Evolutionary conservation across 1,140 invertebrate genomes (phyloP), one percentile per base, ranked within the genome.

Genomic region (Drosophila bifasciata): DNA sequence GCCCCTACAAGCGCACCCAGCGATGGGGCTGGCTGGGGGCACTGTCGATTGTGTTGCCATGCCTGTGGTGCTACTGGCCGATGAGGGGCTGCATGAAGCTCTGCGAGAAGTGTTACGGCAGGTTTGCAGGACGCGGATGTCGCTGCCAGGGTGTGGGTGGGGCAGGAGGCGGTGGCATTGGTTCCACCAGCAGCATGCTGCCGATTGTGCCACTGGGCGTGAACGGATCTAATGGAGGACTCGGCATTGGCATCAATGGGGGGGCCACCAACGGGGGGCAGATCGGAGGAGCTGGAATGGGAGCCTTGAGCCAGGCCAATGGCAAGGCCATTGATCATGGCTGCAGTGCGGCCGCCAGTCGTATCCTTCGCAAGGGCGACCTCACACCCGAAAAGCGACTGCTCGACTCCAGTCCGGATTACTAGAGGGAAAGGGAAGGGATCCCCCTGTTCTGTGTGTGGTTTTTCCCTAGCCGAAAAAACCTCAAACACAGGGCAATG

Each of bases 51-150:
- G 93, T 95, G 71, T 93, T 98, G 91, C 97, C 97, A 66, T 98
- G 97, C 92, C 93, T 98, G 62, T 95, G 96, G 91, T 96, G 96
- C 90, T 98, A 98, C 92, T 98, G 97, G 96, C 97, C 97, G 56
- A 94, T 97, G 90, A 94, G 95, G 84, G 96, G 95, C 23, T 95
- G 95, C 91, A 94, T 97, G 69, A 94, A 94, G 60, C 92, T 95
- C 51, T 95, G 95, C 91, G 97, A 97, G 91, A 93, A 94, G 72
- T 95, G 95, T 80, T 98, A 98, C 92, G 95, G 96, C 63, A 93
- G 95, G 68, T 95, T 95, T 91, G 94, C 94, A 8, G 93, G 94
- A 50, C 94, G 95, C 75, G 92, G 94, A 67, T 93, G 93, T 91
- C 93, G 92, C 75, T 94, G 93, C 91, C 92, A 93, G 89, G 70